Conservation (phyloP, 1,140 invertebrate genomes). For the Papilio helenus region DNA sequence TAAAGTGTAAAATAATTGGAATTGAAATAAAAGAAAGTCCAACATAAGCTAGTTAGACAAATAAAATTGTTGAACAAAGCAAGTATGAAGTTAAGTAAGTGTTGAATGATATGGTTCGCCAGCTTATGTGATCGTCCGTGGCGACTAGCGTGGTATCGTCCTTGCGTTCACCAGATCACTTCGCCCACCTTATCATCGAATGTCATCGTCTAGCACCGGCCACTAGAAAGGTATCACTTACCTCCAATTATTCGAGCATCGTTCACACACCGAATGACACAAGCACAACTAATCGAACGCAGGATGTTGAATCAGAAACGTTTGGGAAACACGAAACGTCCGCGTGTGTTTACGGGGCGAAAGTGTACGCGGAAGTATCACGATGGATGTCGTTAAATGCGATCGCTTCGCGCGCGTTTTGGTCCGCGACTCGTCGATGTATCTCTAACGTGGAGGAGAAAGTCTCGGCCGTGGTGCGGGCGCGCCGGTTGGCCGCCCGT, state of each 20-base stretch:
- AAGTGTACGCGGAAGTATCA: slow-evolving; percentile 69
- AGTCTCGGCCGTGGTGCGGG: slow-evolving; percentile 77
- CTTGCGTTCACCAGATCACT: slow-evolving; percentile 75
- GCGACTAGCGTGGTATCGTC: slow-evolving; percentile 56
- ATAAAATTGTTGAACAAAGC: neutral
- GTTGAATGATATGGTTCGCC: neutral
- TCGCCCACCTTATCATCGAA: slow-evolving; percentile 74
- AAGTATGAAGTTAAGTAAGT: neutral
- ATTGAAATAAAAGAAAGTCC: neutral
- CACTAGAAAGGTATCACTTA: slow-evolving; percentile 70
- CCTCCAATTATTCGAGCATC: slow-evolving; percentile 67
- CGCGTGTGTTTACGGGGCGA: slow-evolving; percentile 75
- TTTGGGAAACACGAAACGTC: slow-evolving; percentile 67
- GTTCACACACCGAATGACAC: slow-evolving; percentile 43
- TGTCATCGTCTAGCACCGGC: slow-evolving; percentile 66
- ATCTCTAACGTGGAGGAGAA: slow-evolving; percentile 76
- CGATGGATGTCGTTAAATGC: slow-evolving; percentile 56
- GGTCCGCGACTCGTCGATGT: slow-evolving; percentile 68
- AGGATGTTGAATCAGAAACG: slow-evolving; percentile 45
- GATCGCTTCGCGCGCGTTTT: slow-evolving; percentile 69
- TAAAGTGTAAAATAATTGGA: neutral
- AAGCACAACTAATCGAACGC: slow-evolving; percentile 29
- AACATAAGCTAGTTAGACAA: neutral
- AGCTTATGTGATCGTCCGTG: slow-evolving; percentile 40
- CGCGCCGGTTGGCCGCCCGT: slow-evolving; percentile 60